Percentiles rank a stretch among this genome's conserved stretches.
Conservation (phyloP, 1,140 invertebrate genomes). For the Harpegnathos saltator region DNA sequence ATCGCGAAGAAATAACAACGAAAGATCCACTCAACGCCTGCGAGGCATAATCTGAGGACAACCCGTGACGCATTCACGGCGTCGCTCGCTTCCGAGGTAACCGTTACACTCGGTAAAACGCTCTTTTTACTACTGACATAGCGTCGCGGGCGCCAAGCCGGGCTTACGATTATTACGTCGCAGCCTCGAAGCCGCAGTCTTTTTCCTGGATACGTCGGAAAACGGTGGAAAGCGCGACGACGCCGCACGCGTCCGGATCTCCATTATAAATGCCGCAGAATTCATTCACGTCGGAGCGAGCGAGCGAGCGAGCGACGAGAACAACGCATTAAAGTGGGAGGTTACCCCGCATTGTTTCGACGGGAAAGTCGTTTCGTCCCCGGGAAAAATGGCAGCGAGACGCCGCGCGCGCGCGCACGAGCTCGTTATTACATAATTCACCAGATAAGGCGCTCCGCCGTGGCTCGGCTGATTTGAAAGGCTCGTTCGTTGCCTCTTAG, state of each 20-base stretch:
- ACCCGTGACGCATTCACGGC: slow-evolving; percentile 39
- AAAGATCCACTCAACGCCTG: slow-evolving; percentile 48
- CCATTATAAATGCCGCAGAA: slow-evolving; percentile 62
- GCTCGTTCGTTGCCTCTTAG: slow-evolving; percentile 33
- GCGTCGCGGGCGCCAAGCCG: slow-evolving; percentile 41
- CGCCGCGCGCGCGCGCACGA: too few species aligned
- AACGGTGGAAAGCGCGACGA: slow-evolving; percentile 7
- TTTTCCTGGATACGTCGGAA: slow-evolving; percentile 21
- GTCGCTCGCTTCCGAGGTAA: slow-evolving; percentile 42
- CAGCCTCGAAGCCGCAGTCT: slow-evolving; percentile 7
- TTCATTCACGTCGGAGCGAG: slow-evolving; percentile 50
- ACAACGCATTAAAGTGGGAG: slow-evolving; percentile 23
- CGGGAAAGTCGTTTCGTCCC: slow-evolving; percentile 35
- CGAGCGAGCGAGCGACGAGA: background rate
- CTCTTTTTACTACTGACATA: slow-evolving; percentile 63
- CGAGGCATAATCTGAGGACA: slow-evolving; percentile 42
- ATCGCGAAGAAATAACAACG: slow-evolving; percentile 45
- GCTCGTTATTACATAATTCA: slow-evolving; percentile 57
- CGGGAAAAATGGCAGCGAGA: slow-evolving; percentile 32
- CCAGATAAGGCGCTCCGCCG: slow-evolving; percentile 22
- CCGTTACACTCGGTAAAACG: slow-evolving; percentile 59
- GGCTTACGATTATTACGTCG: slow-evolving; percentile 67
- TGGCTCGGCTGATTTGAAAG: slow-evolving; percentile 42
- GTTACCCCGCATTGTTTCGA: slow-evolving; percentile 46
- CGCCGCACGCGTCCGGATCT: slow-evolving; percentile 43